Conservation (phyloP, 2,888 invertebrate genomes). For the Campoletis raptor region DNA sequence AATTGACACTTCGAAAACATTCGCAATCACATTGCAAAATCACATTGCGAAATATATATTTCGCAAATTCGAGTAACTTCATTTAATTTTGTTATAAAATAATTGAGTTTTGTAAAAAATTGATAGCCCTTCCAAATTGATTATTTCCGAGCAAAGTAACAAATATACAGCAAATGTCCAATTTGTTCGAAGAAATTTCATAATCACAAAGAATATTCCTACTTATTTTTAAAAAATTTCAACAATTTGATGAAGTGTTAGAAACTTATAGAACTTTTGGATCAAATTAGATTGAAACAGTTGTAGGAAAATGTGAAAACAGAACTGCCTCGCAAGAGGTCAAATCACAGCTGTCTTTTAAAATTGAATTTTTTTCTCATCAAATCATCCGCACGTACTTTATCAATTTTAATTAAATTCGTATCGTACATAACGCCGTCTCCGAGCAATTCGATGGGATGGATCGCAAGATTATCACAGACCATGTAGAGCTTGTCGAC, state of each 20-base stretch:
- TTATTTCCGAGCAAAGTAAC: too few relatives aligned
- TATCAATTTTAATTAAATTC: constrained; percentile 70
- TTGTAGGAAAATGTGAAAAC: background rate
- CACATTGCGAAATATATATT: too few relatives aligned
- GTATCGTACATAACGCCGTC: constrained; percentile 84
- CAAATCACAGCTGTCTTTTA: too few relatives aligned
- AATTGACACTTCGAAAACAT: background rate
- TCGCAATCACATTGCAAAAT: background rate
- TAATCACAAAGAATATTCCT: background rate
- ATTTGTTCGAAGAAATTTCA: too few relatives aligned
- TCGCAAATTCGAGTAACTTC: too few relatives aligned
- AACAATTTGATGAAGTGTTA: background rate
- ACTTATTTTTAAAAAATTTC: background rate
- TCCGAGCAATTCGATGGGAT: constrained; percentile 84
- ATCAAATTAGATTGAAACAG: background rate
- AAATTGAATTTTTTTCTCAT: background rate
- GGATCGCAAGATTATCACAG: constrained; percentile 83
- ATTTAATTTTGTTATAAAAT: too few relatives aligned
- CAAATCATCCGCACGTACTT: constrained; percentile 51
- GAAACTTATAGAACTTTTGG: background rate
- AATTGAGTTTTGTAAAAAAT: too few relatives aligned
- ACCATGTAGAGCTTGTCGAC: constrained; percentile 83
- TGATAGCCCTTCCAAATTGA: too few relatives aligned
- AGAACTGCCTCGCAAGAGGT: background rate
- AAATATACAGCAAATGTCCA: too few relatives aligned